Base-by-base conservation (phyloP, 2,888 invertebrate genomes). In the Trypoxylon attenuatum region DNA sequence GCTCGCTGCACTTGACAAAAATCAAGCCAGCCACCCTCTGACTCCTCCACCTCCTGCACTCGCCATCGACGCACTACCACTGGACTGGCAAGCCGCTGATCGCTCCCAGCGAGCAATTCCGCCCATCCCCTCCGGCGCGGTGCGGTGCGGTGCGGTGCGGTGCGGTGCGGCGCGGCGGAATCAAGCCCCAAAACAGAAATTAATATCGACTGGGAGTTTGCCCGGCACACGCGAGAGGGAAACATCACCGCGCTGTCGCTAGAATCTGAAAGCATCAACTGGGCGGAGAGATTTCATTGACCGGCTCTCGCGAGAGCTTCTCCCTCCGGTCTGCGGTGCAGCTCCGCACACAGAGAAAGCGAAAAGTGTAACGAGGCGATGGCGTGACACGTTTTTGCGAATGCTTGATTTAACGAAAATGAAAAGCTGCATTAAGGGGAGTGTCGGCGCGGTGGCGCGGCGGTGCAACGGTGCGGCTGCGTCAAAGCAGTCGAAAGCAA, bases 1-100 rank as follows among this genome's bases (percentile, higher is more conserved):
- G 64, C 47, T 19, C 27, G 22, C 43, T 55, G 39, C 55, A 45
- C 55, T 58, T 58, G 75, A 57, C 56, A 73, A 73, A 71, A 73
- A 73, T 73, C 67, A 63, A 60, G 39, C 58, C 43, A 29, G 13
- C 54, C 55, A 13, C 19, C 33, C 27, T 27, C 54, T 39, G n/a
- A n/a, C n/a, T 8, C 5, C 61, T 27, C 18, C 50, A 33, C 15
- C 15, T 29, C 13, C 15, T 25, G 43, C 23, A 33, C 1, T 6
- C 56, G 75, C 58, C 22, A 22, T 15, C 33, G 33, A 13, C 33
- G n/a, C n/a, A n/a, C n/a, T n/a, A n/a, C n/a, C n/a, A n/a, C n/a
- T n/a, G n/a, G n/a, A n/a, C n/a, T n/a, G n/a, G n/a, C n/a, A n/a
- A n/a, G n/a, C n/a, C n/a, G n/a, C n/a, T n/a, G n/a, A n/a, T n/a